Conservation (phyloP, 2,797 vertebrate species). For the Simalia tracyae region DNA sequence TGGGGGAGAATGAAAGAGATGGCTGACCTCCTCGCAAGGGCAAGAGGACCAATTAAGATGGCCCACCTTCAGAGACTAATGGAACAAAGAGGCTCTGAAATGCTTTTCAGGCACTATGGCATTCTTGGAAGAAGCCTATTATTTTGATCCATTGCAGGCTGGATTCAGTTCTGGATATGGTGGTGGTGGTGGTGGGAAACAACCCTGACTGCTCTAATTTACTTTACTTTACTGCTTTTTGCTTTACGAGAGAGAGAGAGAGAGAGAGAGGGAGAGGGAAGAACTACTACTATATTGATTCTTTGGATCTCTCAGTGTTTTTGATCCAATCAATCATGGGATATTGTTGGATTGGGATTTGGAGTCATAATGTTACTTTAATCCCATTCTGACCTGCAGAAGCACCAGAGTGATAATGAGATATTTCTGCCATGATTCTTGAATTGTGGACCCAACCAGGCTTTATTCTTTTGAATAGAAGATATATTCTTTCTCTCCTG, state of each 20-base stretch:
- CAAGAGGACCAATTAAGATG: background rate
- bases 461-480: background rate
- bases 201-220: background rate
- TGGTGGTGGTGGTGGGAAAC: background rate
- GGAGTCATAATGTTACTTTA: background rate
- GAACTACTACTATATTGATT: background rate
- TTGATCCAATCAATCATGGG: background rate
- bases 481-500: background rate
- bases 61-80: background rate
- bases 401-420: too few relatives aligned
- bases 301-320: background rate
- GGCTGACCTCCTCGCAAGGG: background rate
- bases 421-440: background rate
- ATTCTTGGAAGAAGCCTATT: background rate
- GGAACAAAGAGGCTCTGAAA: background rate
- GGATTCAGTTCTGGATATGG: background rate
- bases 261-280: too few relatives aligned
- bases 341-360: background rate
- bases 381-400: too few relatives aligned
- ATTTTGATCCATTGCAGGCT: background rate
- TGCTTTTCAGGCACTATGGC: background rate
- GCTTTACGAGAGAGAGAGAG: too few relatives aligned
- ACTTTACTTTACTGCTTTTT: too few relatives aligned
- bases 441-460: background rate
- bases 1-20: background rate